Percentiles rank a stretch among this genome's conserved stretches.
phyloP scores from a whole-genome alignment of 2,113 vertebrate species.

The Peromyscus polionotus region DNA sequence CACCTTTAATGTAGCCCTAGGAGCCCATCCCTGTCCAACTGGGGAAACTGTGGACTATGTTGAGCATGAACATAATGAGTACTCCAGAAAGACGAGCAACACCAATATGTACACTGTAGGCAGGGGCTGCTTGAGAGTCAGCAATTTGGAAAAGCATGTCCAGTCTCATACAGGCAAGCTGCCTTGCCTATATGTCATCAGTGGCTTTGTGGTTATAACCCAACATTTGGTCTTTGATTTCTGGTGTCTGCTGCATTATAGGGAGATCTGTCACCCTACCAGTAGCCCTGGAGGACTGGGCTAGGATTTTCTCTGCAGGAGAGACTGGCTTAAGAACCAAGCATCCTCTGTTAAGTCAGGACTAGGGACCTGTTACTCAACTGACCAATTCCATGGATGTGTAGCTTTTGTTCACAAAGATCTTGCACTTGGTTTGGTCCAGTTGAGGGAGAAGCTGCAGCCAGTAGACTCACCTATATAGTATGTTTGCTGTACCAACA shows the following conservation, averaged over 20 bases:
- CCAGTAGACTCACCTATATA: background rate
- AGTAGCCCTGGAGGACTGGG: background rate
- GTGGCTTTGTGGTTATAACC: slow-evolving; percentile 88
- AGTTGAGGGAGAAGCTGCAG: background rate
- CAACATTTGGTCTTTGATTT: slow-evolving; percentile 85
- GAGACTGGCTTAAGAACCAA: background rate
- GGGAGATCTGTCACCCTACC: slow-evolving; percentile 59
- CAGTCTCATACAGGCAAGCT: slow-evolving; percentile 93
- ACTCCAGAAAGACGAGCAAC: slow-evolving; percentile 85
- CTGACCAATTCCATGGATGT: background rate
- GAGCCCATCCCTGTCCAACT: slow-evolving; percentile 39
- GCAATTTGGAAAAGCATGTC: slow-evolving; percentile 94
- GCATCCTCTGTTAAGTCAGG: background rate
- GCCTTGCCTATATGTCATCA: slow-evolving; percentile 91
- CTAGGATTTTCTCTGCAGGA: background rate
- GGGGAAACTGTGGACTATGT: slow-evolving; percentile 85
- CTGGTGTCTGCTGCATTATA: slow-evolving; percentile 58
- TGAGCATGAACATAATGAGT: slow-evolving; percentile 88
- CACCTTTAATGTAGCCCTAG: slow-evolving; percentile 31
- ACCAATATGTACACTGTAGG: slow-evolving; percentile 86
- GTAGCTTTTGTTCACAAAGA: background rate
- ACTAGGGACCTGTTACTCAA: background rate
- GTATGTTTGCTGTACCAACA: background rate
- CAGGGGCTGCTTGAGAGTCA: slow-evolving; percentile 91
- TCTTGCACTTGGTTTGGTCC: background rate